These are phyloP conservation scores for Mus caroli DNA, from an alignment of 2,797 vertebrate genomes.

Conservation along the genomic window DNA sequence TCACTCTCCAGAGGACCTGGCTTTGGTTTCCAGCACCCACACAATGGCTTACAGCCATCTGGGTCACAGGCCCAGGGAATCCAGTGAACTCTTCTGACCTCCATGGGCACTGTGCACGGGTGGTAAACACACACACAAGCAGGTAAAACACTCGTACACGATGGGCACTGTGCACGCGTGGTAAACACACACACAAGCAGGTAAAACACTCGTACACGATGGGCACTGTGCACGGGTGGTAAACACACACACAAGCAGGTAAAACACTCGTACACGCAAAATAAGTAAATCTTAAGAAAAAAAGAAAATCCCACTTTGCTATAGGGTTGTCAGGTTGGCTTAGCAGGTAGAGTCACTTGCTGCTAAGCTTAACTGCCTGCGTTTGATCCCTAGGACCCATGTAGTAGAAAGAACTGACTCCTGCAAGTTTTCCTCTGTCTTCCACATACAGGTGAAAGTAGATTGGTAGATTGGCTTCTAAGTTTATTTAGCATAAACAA, in stretches of 20 bases:
- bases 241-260: neutral
- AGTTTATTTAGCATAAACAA: conserved; percentile 47
- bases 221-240: neutral
- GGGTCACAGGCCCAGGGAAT: neutral
- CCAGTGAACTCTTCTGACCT: neutral
- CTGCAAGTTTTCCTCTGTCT: neutral
- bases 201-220: no score
- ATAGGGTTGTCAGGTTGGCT: neutral
- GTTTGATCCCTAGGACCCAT: neutral
- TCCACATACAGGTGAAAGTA: conserved; percentile 53
- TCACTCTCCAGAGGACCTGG: neutral
- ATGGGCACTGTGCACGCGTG: neutral
- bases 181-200: neutral
- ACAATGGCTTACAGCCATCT: neutral
- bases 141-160: neutral
- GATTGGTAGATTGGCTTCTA: conserved; percentile 70
- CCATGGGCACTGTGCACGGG: neutral
- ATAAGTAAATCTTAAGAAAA: neutral
- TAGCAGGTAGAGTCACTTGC: neutral
- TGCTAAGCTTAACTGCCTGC: neutral
- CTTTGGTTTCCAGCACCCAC: neutral
- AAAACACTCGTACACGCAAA: neutral
- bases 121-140: neutral
- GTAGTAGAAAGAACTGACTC: neutral
- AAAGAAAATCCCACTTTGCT: neutral